Percentiles rank a stretch among this genome's conserved stretches.
These are phyloP conservation scores for Rhogogaster chlorosoma DNA, from an alignment of 2,888 invertebrate genomes.

Conservation along the genomic window DNA sequence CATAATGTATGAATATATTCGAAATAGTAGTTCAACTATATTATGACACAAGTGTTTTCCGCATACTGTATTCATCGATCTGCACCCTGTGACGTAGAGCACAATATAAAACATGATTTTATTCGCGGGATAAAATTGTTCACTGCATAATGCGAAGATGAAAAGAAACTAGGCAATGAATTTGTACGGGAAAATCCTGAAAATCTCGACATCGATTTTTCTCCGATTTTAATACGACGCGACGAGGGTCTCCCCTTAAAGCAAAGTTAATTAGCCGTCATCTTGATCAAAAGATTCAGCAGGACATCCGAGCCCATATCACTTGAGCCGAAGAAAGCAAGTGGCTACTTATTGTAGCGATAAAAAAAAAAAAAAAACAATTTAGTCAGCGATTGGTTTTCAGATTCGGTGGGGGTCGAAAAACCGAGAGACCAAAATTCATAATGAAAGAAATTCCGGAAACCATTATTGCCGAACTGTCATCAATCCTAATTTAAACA, in stretches of 20 bases:
- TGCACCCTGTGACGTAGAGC: neutral
- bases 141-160: neutral
- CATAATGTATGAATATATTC: too few species aligned
- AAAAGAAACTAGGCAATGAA: neutral
- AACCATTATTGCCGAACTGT: too few species aligned
- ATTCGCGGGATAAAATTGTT: neutral
- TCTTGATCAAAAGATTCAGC: constrained; percentile 28
- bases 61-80: too few species aligned
- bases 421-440: too few species aligned
- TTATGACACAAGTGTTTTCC: too few species aligned
- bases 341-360: neutral
- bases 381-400: constrained; percentile 16
- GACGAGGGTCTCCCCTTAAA: neutral
- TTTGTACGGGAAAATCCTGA: neutral
- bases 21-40: too few species aligned
- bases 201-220: neutral
- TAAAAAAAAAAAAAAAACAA: neutral
- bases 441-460: too few species aligned
- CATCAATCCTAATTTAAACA: too few species aligned
- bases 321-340: neutral
- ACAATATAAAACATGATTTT: neutral
- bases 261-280: constrained; percentile 1
- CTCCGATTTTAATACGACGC: neutral
- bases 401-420: too few species aligned
- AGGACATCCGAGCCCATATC: constrained; percentile 3